Percentiles rank a stretch among this genome's conserved stretches.
Evolutionary conservation across 2,888 invertebrate species (phyloP).

Genomic region (Drosophila meridionalis): DNA sequence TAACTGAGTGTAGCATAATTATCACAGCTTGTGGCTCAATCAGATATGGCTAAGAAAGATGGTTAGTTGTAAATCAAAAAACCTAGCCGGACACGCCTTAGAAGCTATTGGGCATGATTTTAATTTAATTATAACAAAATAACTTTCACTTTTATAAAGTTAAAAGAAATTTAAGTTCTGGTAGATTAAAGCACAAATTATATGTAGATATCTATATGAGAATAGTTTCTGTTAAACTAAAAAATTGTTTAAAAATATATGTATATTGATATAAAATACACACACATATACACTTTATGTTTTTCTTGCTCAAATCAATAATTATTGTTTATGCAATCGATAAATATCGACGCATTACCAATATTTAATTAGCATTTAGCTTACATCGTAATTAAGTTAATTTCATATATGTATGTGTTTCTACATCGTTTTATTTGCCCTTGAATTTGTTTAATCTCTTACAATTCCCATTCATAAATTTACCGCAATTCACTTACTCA

Average conservation of each 20-base stretch:
- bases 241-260: background rate
- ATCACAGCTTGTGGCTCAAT: slow-evolving; percentile 41
- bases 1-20: slow-evolving; percentile 18
- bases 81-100: background rate
- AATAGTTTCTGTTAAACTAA: background rate
- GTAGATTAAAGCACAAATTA: background rate
- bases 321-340: background rate
- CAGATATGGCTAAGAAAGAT: slow-evolving; percentile 8
- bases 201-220: background rate
- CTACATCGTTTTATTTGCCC: too few species aligned
- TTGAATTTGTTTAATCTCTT: too few species aligned
- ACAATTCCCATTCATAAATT: too few species aligned
- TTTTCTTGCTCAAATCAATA: background rate
- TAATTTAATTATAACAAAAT: background rate
- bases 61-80: slow-evolving; percentile 8
- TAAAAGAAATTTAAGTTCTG: background rate
- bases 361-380: background rate
- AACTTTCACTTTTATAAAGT: slow-evolving; percentile 6
- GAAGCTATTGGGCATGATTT: background rate
- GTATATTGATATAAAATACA: background rate
- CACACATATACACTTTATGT: background rate
- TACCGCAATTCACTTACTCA: slow-evolving; percentile 8
- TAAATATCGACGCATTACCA: background rate
- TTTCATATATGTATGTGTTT: background rate
- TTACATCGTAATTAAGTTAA: background rate